Percentiles rank a stretch among this genome's conserved stretches.
Conservation (phyloP, 64 coral and sea anemone genomes). For the Astreopora myriophthalma region DNA sequence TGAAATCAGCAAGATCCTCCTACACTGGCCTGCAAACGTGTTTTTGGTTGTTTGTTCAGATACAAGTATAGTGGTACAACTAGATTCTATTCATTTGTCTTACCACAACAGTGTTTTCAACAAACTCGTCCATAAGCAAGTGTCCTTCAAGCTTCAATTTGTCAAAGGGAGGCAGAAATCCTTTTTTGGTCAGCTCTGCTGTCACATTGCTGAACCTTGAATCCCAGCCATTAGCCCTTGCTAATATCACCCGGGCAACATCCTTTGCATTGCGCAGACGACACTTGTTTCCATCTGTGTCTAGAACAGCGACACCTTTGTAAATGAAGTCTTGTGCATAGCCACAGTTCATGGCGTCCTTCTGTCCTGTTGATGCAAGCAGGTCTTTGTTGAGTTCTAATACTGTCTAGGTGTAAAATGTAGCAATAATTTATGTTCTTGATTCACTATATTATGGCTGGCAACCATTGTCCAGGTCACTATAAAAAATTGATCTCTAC, state of each 20-base stretch:
- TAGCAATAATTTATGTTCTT: too few species aligned
- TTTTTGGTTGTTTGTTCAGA: background rate
- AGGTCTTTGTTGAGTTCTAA: background rate
- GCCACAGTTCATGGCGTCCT: slow-evolving; percentile 92
- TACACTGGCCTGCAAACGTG: too few species aligned
- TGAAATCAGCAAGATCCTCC: too few species aligned
- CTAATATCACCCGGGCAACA: slow-evolving; percentile 89
- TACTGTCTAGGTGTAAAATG: background rate
- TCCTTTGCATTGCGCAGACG: slow-evolving; percentile 85
- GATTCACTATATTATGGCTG: too few species aligned
- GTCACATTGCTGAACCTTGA: slow-evolving; percentile 69
- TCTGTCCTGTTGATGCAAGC: slow-evolving; percentile 51
- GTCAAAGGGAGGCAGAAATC: slow-evolving; percentile 73
- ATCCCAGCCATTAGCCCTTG: slow-evolving; percentile 87
- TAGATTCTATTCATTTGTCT: background rate
- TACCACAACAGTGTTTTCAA: slow-evolving; percentile 97
- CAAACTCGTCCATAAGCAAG: slow-evolving; percentile 92
- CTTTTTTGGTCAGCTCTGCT: slow-evolving; percentile 66
- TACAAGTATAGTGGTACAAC: background rate
- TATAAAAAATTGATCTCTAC: too few species aligned
- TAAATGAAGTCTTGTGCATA: slow-evolving; percentile 98
- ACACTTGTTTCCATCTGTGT: slow-evolving; percentile 89
- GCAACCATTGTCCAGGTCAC: too few species aligned
- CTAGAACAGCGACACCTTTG: slow-evolving; percentile 94
- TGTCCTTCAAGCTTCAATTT: slow-evolving; percentile 83